Evolutionary conservation across 92 coral and sea anemone species (phyloP).

Genomic region (Epizoanthus stellaris): DNA sequence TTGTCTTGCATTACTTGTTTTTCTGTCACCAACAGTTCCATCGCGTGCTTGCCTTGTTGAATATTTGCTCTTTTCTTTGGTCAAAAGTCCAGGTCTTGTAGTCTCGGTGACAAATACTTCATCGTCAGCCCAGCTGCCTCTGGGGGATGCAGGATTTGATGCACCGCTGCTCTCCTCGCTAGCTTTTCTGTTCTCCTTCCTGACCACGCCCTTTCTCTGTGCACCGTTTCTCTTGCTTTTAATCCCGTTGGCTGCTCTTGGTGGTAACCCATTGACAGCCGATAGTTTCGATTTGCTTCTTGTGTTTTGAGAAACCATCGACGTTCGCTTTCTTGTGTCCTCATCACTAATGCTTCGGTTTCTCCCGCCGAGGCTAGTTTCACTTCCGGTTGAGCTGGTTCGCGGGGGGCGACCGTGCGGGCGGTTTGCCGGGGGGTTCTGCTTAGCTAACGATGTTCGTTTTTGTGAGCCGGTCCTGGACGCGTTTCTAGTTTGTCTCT

Average conservation of each 20-base stretch:
- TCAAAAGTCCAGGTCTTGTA: neutral
- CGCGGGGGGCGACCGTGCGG: conserved; percentile 1
- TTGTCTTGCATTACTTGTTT: neutral
- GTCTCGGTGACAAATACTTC: conserved; percentile 21
- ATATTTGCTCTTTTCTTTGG: neutral
- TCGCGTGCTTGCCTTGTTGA: neutral
- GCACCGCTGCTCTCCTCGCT: conserved; percentile 2
- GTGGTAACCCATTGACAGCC: neutral
- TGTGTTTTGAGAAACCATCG: conserved; percentile 4
- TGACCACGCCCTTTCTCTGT: neutral
- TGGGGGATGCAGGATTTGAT: conserved; percentile 16
- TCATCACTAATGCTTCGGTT: neutral
- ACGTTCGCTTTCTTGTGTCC: neutral
- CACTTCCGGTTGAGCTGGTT: conserved; percentile 40
- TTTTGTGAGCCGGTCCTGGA: neutral
- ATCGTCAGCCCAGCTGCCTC: conserved; percentile 16
- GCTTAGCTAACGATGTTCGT: neutral
- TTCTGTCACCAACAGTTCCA: neutral
- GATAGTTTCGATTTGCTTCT: conserved; percentile 1
- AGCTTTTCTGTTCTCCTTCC: neutral
- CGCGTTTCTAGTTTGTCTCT: neutral
- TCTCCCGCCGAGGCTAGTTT: neutral
- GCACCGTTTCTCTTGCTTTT: neutral
- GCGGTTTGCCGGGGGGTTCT: neutral
- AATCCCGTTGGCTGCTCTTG: conserved; percentile 2